phyloP scores from a whole-genome alignment of 2,113 vertebrate genomes.

The Thunnus thynnus region DNA sequence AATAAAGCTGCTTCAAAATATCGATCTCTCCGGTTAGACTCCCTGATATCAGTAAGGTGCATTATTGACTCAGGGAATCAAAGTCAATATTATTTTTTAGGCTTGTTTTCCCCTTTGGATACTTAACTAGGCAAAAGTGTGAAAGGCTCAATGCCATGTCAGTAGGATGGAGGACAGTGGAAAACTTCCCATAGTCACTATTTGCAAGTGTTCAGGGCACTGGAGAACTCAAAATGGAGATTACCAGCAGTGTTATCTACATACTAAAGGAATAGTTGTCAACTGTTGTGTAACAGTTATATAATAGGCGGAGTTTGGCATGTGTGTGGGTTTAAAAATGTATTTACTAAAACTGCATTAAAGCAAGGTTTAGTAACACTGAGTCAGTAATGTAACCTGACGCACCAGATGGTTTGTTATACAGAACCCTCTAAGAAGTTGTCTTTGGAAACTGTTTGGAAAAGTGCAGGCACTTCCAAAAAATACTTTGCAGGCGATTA shows the following conservation, averaged over 20 bases:
- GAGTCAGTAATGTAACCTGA: no score
- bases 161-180: not conserved
- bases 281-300: no score
- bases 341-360: no score
- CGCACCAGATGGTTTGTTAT: no score
- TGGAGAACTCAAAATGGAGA: not conserved
- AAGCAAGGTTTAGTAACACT: no score
- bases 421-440: no score
- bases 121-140: conserved; percentile 4
- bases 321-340: no score
- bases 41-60: conserved; percentile 27
- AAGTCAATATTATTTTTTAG: conserved; percentile 31
- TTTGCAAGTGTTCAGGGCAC: not conserved
- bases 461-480: no score
- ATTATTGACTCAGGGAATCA: conserved; percentile 33
- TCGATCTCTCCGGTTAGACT: conserved; percentile 18
- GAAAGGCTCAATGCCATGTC: not conserved
- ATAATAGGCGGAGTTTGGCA: no score
- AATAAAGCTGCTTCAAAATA: conserved; percentile 45
- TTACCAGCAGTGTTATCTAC: not conserved
- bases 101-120: conserved; percentile 6
- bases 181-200: conserved; percentile 6
- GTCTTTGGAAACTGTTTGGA: no score
- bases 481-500: no score
- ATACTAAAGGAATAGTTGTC: no score